Base-by-base conservation (phyloP, 2,888 invertebrate genomes). In the Latrodectus elegans region DNA sequence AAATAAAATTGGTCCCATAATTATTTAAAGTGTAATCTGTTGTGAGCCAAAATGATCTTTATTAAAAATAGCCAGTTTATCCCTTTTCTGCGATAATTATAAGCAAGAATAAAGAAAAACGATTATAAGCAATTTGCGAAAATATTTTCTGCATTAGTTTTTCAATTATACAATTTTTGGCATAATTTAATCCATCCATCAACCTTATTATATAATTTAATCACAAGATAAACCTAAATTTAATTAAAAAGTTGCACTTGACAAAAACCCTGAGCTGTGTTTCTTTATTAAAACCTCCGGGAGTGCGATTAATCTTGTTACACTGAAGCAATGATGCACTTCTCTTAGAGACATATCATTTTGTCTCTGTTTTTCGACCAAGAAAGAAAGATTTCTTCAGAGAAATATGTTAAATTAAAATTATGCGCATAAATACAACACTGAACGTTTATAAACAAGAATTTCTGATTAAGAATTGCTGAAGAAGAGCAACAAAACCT, bases 101-200 rank as follows among this genome's bases (percentile, higher is more conserved):
- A 38, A 38, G 4, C 38, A 38, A 1, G 38, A 38, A 38, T 38
- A 38, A 38, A 6, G 38, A 38, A 38, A 38, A 38, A 38, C 38
- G 38, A 38, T 38, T 6, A 38, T 38, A 38, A 38, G 6, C 38
- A 38, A 38, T 38, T 38, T 38, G 38, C 38, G 38, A 4, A 1
- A 38, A 38, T 6, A 38, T 38, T 38, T 38, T 38, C 38, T 38
- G 2, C 38, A 6, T 38, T 38, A 1, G 1, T 6, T 38, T 38
- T 38, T 38, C 38, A 38, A 38, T 38, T 6, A 38, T 38, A 38
- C 38, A 38, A 38, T 38, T 38, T 38, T 38, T 38, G 51, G 26
- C 70, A 70, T 80, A 80, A 80, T 80, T 80, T 80, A 80, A 80
- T 80, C 71, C 60, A 80, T 80, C 72, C 64, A 80, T 80, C 72